Evolutionary conservation across 23 tunicate genomes (phyloP), one percentile per base, ranked within the genome.

Genomic region (Clavelina lepadiformis): DNA sequence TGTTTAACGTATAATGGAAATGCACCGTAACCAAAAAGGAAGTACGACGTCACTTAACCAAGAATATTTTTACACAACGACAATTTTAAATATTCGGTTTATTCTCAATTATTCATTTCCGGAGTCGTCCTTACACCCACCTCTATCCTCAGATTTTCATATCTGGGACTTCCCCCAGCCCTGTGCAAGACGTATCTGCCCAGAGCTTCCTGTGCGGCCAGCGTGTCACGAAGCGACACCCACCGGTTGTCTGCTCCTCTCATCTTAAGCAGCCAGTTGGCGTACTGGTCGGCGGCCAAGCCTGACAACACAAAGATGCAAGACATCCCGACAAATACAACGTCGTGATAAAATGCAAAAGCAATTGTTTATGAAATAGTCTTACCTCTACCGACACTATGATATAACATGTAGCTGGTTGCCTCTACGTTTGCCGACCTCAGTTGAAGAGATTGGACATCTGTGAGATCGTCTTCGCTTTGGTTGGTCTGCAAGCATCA

Each of bases 211-310:
- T 49, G 53, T 1, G 93, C 73, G 8, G 82, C 78, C 20, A 84
- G 29, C 33, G 70, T 69, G 61, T 59, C 76, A 35, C 71, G 56
- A 28, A 84, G 66, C 58, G 82, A 51, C 55, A 76, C 63, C 93
- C 93, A 84, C 23, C 67, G 51, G 32, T 67, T 58, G 51, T 76
- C 63, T 2, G 44, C 6, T 24, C 76, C 26, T 0, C 93, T 58
- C 25, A 76, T 29, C 52, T 49, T 46, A 6, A 84, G 15, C 67
- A 84, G 34, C 93, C 93, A 84, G 61, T 76, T 76, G 3, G 83
- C 93, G 62, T 62, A 76, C 13, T 68, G 44, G 58, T 61, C 78
- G n/a, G 56, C 35, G 22, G 57, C 5, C 3, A 4, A 29, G 22
- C 76, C 85, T 79, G 51, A 15, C n/a, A 41, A 41, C 15, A n/a